These are phyloP conservation scores for Arizona elegans DNA, from an alignment of 2,113 vertebrate genomes.

Conservation along the genomic window DNA sequence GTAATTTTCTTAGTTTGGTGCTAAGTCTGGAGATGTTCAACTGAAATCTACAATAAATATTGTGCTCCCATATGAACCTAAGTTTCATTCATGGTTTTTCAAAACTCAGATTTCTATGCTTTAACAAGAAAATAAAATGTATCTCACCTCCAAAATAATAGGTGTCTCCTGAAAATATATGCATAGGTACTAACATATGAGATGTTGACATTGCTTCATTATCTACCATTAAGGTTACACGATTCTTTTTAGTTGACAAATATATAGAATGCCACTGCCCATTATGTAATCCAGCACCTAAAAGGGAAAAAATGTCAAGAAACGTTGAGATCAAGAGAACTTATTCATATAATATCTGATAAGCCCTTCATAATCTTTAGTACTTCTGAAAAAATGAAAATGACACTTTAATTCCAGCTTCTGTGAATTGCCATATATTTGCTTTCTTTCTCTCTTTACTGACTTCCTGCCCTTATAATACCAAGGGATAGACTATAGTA, in stretches of 20 bases:
- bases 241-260: constrained; percentile 74
- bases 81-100: neutral
- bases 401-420: neutral
- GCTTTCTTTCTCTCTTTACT: neutral
- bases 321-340: neutral
- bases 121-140: neutral
- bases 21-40: neutral
- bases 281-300: constrained; percentile 82
- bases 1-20: neutral
- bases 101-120: neutral
- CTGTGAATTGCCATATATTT: neutral
- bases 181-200: constrained; percentile 65
- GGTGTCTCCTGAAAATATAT: constrained; percentile 63
- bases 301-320: neutral
- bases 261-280: constrained; percentile 90
- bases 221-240: constrained; percentile 77
- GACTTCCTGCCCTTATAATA: neutral
- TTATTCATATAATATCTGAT: neutral
- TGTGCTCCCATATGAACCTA: neutral
- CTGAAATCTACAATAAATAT: neutral
- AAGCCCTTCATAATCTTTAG: neutral
- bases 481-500: neutral
- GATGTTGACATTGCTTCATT: constrained; percentile 61
- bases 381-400: neutral
- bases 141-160: constrained; percentile 87